Evolutionary conservation across 2,113 vertebrate species (phyloP).

Genomic region (Asarcornis scutulata): DNA sequence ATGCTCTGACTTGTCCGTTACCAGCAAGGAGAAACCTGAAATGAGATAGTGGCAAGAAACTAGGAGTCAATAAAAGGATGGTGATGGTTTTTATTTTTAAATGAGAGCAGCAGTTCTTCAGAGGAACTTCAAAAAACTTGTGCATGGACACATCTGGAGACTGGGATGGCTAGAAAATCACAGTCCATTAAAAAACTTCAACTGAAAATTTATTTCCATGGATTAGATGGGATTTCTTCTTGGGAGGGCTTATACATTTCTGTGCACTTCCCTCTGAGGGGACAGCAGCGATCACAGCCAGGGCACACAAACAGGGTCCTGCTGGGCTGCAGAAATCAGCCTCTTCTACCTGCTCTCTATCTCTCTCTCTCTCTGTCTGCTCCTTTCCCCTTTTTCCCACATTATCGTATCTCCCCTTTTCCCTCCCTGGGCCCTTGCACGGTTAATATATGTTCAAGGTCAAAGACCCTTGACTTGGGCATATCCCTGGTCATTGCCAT

Average conservation of each 20-base stretch:
- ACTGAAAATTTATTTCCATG: not conserved
- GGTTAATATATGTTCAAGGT: not conserved
- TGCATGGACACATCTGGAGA: not conserved
- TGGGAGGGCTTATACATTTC: not conserved
- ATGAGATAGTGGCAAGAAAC: not conserved
- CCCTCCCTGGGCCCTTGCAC: fast-evolving
- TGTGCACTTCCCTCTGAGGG: not conserved
- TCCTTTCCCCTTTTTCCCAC: fast-evolving
- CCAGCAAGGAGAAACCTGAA: not conserved
- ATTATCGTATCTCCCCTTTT: not conserved
- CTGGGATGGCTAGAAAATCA: not conserved
- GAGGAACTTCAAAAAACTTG: not conserved
- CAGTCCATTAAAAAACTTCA: not conserved
- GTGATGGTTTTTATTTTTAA: not conserved
- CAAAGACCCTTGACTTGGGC: not conserved
- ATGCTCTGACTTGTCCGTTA: not conserved
- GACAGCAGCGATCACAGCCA: not conserved
- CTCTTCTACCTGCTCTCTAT: fast-evolving
- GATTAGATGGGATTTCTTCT: not conserved
- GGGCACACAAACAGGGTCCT: not conserved
- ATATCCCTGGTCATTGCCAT: not conserved
- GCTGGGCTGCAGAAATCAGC: not conserved
- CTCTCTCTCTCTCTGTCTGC: fast-evolving
- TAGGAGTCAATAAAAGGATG: not conserved
- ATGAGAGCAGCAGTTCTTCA: not conserved